Evolutionary conservation across 2,888 invertebrate species (phyloP), one percentile per base, ranked within the genome.

Genomic region (Drosophila eohydei): DNA sequence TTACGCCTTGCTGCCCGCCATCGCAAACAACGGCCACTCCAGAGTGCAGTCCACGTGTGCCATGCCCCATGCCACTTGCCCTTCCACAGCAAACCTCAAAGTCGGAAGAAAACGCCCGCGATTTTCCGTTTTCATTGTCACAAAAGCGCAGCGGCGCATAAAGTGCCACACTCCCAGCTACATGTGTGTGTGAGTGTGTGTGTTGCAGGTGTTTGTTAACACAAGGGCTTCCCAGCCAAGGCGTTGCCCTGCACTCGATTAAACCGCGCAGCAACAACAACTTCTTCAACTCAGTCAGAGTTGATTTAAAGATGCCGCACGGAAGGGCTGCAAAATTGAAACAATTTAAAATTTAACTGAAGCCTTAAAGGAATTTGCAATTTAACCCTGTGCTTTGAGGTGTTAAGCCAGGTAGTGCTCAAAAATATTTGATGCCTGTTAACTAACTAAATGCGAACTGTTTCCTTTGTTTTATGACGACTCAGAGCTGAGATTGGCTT

Each of bases 121-220:
- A 78, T 64, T 64, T 83, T 70, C 69, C 41, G 61, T 76, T 78
- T 83, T 78, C 79, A 76, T 88, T 88, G 86, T 88, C 67, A 71
- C 67, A 71, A 84, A 74, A 79, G 72, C 68, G 71, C 83, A 88
- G 52, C 89, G 77, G 81, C 55, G 83, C 87, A 79, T 74, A 88
- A 83, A 87, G 67, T 88, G 86, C 83, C 89, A 87, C 86, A 88
- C 87, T 88, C 86, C 70, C 69, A 68, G 57, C 41, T 64, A 46
- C 56, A 63, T 69, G 50, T 75, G 66, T 66, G 64, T 60, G 54
- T 59, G 59, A 58, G 60, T 48, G 74, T 51, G 65, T 41, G 54
- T n/a, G 57, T 26, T 46, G 38, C 64, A 64, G 76, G 76, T 72
- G 74, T 74, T 55, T 72, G 59, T 51, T 56, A 59, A 2, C 66